Conservation (phyloP, 2,888 invertebrate genomes). For the Nebria salina region DNA sequence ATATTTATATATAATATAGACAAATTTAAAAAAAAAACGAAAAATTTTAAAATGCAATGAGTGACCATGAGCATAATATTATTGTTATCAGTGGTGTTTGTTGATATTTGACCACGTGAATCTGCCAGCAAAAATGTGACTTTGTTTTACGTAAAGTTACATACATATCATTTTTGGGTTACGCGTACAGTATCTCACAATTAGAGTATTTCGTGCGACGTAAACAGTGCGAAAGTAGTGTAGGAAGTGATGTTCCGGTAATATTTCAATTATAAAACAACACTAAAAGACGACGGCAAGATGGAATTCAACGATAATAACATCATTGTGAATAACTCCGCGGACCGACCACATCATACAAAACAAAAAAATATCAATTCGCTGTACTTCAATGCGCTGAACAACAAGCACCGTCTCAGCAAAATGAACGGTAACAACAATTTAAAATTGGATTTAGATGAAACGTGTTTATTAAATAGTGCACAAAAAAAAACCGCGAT, state of each 20-base stretch:
- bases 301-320: slow-evolving; percentile 38
- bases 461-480: slow-evolving; percentile 21
- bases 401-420: slow-evolving; percentile 36
- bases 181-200: slow-evolving; percentile 24
- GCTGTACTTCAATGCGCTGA: slow-evolving; percentile 47
- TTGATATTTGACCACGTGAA: slow-evolving; percentile 44
- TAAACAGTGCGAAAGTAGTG: slow-evolving; percentile 42
- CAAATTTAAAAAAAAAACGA: not conserved
- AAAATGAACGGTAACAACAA: slow-evolving; percentile 23
- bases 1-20: not conserved
- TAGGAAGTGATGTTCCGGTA: slow-evolving; percentile 44
- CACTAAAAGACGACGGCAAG: slow-evolving; percentile 11
- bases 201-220: slow-evolving; percentile 32
- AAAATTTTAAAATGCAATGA: not conserved
- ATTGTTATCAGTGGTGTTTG: slow-evolving; percentile 44
- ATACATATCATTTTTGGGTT: slow-evolving; percentile 15
- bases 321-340: slow-evolving; percentile 18
- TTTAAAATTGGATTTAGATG: slow-evolving; percentile 33
- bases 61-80: slow-evolving; percentile 33
- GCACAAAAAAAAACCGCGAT: slow-evolving; percentile 19
- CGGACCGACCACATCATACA: slow-evolving; percentile 20
- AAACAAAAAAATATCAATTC: slow-evolving; percentile 43
- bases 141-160: not conserved
- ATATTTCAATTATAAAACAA: slow-evolving; percentile 39
- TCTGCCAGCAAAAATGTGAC: slow-evolving; percentile 33